Conservation (phyloP, 2,888 invertebrate species). For the Dyspetes luteomarginatus region DNA sequence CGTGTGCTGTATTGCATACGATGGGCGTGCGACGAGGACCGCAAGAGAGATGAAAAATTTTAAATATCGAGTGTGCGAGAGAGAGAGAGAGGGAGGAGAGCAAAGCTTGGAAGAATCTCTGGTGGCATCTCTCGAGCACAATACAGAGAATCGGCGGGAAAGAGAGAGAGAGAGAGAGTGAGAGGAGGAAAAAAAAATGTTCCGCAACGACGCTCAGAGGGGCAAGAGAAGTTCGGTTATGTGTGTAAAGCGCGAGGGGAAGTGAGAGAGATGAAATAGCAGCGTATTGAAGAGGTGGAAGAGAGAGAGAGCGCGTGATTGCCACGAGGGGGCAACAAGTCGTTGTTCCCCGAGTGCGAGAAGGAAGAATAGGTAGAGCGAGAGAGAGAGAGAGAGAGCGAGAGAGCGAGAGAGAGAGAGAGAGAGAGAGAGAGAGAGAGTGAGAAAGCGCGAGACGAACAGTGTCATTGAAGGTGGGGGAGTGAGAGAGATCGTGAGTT, state of each 20-base stretch:
- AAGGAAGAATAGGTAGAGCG: not conserved
- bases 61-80: constrained; percentile 49
- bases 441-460: constrained; percentile 35
- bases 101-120: constrained; percentile 27
- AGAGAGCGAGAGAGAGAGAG: constrained; percentile 29
- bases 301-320: constrained; percentile 29
- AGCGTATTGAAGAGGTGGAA: not conserved
- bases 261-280: constrained; percentile 38
- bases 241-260: constrained; percentile 52
- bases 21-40: constrained; percentile 78
- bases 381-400: constrained; percentile 24
- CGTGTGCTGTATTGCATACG: constrained; percentile 60
- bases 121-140: constrained; percentile 48
- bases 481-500: constrained; percentile 47
- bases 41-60: constrained; percentile 67
- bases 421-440: constrained; percentile 30
- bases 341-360: not conserved
- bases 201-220: constrained; percentile 44
- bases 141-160: constrained; percentile 58
- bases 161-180: constrained; percentile 67
- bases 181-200: constrained; percentile 27
- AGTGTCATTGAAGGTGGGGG: constrained; percentile 44
- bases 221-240: constrained; percentile 45
- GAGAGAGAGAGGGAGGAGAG: constrained; percentile 69
- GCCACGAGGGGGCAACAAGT: constrained; percentile 6